Evolutionary conservation across 2,797 vertebrate genomes (phyloP).

Genomic region (Hoplostethus mediterraneus): DNA sequence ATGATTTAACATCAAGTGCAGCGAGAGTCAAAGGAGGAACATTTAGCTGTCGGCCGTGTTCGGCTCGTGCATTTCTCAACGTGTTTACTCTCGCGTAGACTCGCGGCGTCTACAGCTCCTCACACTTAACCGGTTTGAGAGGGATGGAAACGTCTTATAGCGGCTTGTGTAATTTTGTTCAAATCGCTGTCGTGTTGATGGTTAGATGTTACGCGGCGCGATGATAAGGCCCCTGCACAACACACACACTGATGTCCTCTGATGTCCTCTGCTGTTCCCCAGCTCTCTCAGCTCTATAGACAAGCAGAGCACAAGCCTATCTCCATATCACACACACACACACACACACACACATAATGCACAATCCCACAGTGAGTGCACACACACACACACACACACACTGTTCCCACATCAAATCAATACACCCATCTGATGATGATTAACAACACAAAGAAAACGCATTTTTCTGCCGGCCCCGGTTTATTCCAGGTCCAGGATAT

Average conservation of each 20-base stretch:
- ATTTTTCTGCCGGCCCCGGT: constrained; percentile 40
- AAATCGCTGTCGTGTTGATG: constrained; percentile 24
- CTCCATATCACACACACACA: constrained; percentile 42
- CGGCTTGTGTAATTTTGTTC: constrained; percentile 19
- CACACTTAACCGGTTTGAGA: constrained; percentile 47
- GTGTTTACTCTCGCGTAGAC: constrained; percentile 3
- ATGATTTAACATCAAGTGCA: constrained; percentile 44
- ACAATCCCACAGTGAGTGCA: constrained; percentile 25
- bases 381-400: constrained; percentile 24
- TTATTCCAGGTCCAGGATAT: constrained; percentile 48
- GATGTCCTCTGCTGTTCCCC: constrained; percentile 57
- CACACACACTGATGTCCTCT: constrained; percentile 62
- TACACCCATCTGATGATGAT: constrained; percentile 48
- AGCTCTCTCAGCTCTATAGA: constrained; percentile 19
- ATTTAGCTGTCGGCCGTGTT: constrained; percentile 34
- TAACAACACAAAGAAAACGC: constrained; percentile 50
- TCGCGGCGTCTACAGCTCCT: too few relatives aligned
- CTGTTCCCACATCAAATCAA: constrained; percentile 57
- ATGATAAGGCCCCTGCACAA: constrained; percentile 41
- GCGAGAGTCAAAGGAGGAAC: constrained; percentile 37
- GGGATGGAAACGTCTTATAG: constrained; percentile 6
- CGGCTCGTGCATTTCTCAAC: neutral
- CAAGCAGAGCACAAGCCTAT: constrained; percentile 18
- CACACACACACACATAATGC: constrained; percentile 46
- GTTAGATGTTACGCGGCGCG: neutral